Base-by-base conservation (phyloP, 2,113 vertebrate genomes). In the Oncorhynchus gorbuscha region DNA sequence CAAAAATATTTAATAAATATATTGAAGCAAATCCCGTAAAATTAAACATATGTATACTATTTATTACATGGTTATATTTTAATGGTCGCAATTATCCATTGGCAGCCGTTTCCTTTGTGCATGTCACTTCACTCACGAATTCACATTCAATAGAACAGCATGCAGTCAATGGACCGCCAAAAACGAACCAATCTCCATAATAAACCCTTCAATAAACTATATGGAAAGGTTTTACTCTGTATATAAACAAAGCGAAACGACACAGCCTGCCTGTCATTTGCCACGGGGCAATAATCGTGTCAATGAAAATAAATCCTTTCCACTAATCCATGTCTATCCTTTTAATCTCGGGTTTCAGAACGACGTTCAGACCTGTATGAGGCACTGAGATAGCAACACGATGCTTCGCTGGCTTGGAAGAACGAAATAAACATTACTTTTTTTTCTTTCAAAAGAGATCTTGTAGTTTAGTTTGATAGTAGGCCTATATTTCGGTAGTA, bases 281-380 rank as follows among this genome's bases (percentile, higher is more conserved):
- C 39, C 39, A 45, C 2, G 92, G 94, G 94, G 93, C 93, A 94
- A 85, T 93, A 97, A 97, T 97, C 95, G 87, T 92, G 92, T 93
- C 92, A 95, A 95, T 94, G 93, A 94, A 95, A 92, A 96, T 94
- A 95, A 92, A 93, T 94, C 93, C 86, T 87, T 83, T 62, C 20
- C 92, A 78, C 90, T 95, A 98, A 98, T 98, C 97, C 96, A 87
- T 79, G 90, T 89, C 93, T 94, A 95, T 96, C 95, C 91, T 81
- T 94, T 96, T 97, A 96, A 99, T 97, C 96, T 93, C 82, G 82
- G 94, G 94, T 93, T 93, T 94, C 91, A 80, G 91, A 82, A 81
- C 92, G 81, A 81, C 92, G 82, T 93, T 86, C 82, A 81, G 86
- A 88, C 90, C 93, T 88, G 88, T 88, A 11, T 45, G 39, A 18